Evolutionary conservation across 2,888 invertebrate genomes (phyloP), one percentile per base, ranked within the genome.

Genomic region (Agriotes lineatus): DNA sequence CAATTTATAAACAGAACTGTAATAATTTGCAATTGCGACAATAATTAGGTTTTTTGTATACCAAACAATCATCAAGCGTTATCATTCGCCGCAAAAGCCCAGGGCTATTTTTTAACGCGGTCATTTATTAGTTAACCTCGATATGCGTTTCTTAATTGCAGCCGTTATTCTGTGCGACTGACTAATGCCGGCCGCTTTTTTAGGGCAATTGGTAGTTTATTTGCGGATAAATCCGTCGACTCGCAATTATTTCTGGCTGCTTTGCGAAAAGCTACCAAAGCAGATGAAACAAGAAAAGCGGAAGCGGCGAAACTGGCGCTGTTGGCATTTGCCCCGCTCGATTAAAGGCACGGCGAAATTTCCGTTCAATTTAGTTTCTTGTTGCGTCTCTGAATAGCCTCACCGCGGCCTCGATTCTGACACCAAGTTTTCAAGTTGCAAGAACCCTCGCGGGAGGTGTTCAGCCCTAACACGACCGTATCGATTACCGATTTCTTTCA

Each of bases 331-430:
- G 77, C 75, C 76, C 75, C 75, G 78, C 75, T 78, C 80, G 80
- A 80, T 81, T 80, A 80, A 78, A 78, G 78, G 75, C 78, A 76
- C 72, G 75, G 77, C 75, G 76, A 78, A 80, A 80, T 82, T 81
- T 82, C 81, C 82, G 80, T 81, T 81, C 82, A 80, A 81, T 82
- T 82, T 81, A 79, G 78, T 80, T 80, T 77, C 80, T 81, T 80
- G 81, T 81, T 81, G 80, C 80, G 79, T 78, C 74, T 72, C 70
- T 75, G 77, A 78, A 78, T 78, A 69, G 76, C 73, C 74, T 59
- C 52, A 67, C 60, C 67, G 68, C 65, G 57, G 67, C 69, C 70
- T 71, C 73, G 68, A 63, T 75, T 70, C 71, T 66, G 70, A 70
- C 70, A 66, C 74, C 72, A 75, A 76, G 71, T 76, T 75, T 71